These are phyloP conservation scores for Trypoxylus dichotomus DNA, from an alignment of 1,140 invertebrate species.

Conservation along the genomic window DNA sequence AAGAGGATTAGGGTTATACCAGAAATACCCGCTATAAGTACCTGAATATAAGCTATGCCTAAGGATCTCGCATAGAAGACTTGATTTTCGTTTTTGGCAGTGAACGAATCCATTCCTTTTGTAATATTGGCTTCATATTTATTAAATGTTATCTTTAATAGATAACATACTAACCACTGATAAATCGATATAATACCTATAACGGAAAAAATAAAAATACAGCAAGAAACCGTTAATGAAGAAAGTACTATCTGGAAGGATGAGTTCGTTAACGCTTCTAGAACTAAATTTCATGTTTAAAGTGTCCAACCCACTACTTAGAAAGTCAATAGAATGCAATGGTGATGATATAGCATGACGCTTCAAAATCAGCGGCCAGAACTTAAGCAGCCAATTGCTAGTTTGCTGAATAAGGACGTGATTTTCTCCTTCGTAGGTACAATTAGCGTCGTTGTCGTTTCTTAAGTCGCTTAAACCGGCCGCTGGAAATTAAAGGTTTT, in stretches of 20 bases:
- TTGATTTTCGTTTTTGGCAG: conserved; percentile 78
- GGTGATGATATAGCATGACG: conserved; percentile 59
- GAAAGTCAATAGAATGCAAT: conserved; percentile 65
- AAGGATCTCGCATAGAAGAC: conserved; percentile 77
- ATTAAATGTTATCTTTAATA: conserved; percentile 69
- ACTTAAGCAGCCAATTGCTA: conserved; percentile 82
- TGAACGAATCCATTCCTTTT: conserved; percentile 68
- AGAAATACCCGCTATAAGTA: too few relatives aligned
- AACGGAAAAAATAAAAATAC: background rate
- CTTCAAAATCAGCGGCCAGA: conserved; percentile 59
- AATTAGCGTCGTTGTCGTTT: conserved; percentile 88
- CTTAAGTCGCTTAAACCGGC: conserved; percentile 80
- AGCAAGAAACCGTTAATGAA: background rate
- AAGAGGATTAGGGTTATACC: too few relatives aligned
- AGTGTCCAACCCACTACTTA: conserved; percentile 61
- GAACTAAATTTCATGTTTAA: conserved; percentile 56
- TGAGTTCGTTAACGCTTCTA: conserved; percentile 54
- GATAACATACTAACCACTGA: conserved; percentile 82
- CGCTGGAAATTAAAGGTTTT: conserved; percentile 50
- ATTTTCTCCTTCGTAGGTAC: conserved; percentile 96
- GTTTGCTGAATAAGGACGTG: conserved; percentile 94
- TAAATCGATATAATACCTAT: conserved; percentile 15
- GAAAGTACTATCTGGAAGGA: conserved; percentile 60
- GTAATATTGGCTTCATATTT: conserved; percentile 62
- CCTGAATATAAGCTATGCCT: conserved; percentile 60